A percentile compares a stretch with the other conserved stretches of the same genome.
phyloP scores from a whole-genome alignment of 2,113 vertebrate species.

The Seriola dumerili region DNA sequence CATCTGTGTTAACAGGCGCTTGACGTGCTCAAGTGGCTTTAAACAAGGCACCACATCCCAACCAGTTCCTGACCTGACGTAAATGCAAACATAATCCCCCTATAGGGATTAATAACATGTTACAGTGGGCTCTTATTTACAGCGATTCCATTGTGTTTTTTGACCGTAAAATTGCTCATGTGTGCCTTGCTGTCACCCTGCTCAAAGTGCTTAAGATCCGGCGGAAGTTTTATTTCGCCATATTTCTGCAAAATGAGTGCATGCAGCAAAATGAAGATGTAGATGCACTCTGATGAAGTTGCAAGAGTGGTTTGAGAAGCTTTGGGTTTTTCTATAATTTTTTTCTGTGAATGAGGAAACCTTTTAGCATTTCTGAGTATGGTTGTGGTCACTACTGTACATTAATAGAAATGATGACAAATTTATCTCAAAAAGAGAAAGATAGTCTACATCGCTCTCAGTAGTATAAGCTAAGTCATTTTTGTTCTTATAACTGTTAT shows the following conservation, averaged over 20 bases:
- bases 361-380: not conserved
- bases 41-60: slow-evolving; percentile 43
- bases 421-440: not conserved
- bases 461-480: not conserved
- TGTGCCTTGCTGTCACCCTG: not conserved
- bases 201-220: not conserved
- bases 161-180: slow-evolving; percentile 13
- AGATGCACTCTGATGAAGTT: too few relatives aligned
- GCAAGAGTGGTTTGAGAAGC: too few relatives aligned
- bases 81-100: not conserved
- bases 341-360: too few relatives aligned
- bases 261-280: not conserved
- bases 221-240: not conserved
- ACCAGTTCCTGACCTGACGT: slow-evolving; percentile 30
- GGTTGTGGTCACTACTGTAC: not conserved
- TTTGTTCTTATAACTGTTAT: not conserved
- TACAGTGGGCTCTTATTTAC: slow-evolving; percentile 8
- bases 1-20: slow-evolving; percentile 7
- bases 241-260: not conserved
- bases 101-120: slow-evolving; percentile 36
- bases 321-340: too few relatives aligned
- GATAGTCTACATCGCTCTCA: too few relatives aligned
- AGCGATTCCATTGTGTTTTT: slow-evolving; percentile 21
- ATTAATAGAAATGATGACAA: not conserved
- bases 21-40: slow-evolving; percentile 26